Base-by-base conservation (phyloP, 2,888 invertebrate species). In the Phasia obesa region DNA sequence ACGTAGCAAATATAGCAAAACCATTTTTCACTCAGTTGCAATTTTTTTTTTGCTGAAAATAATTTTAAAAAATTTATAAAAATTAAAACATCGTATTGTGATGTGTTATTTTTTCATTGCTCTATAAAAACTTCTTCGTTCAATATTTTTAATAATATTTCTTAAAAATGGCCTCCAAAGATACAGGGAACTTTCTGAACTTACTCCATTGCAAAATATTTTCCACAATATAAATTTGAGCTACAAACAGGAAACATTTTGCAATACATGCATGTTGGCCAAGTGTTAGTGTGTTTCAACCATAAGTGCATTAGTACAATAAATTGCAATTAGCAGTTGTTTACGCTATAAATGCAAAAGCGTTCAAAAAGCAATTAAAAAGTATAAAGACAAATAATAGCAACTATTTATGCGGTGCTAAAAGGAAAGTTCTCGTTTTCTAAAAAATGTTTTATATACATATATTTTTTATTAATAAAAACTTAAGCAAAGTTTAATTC, bases 281-380 rank as follows among this genome's bases (percentile, higher is more conserved):
- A 38, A 74, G 67, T 80, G 74, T 74, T 74, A 59, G 35, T 69
- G 23, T 53, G 59, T 67, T 62, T 47, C 47, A 67, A 55, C 71
- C 81, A 73, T 76, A 81, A 81, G 81, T 81, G 65, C 76, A 62
- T 60, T 73, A 73, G 76, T 81, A 76, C 81, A 81, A 81, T 81
- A 81, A 81, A 81, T 81, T 77, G 76, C 81, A 77, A 77, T 81
- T 81, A 77, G 60, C 71, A 67, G 62, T 60, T 81, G 73, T 73
- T 77, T 81, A 62, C 67, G 65, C 67, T 81, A 67, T 57, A 81
- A 77, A 73, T 73, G 47, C 21, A 47, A 75, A 71, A 77, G 49
- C 77, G 57, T 62, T 73, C 62, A 55, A 60, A 60, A 77, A 73
- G 71, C 67, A 77, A 77, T 81, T 77, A 73, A 73, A 67, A 53